A percentile compares a stretch with the other conserved stretches of the same genome.
Evolutionary conservation across 2,113 vertebrate genomes (phyloP).

Genomic region (Rattus rattus): DNA sequence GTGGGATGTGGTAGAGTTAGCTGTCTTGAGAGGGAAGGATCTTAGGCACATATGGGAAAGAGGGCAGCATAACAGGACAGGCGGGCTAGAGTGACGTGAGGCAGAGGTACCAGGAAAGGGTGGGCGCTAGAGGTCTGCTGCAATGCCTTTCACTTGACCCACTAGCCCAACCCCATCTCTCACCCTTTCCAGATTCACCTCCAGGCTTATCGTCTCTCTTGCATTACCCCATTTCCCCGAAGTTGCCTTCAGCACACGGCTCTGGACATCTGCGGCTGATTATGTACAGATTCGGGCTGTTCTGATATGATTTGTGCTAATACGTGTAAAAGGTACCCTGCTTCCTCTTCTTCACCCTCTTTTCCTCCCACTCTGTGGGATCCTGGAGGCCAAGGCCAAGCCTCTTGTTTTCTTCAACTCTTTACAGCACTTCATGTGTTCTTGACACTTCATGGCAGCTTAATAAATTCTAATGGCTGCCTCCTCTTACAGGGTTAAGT

Average conservation of each 20-base stretch:
- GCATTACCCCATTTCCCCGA: slow-evolving; percentile 19
- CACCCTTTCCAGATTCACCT: slow-evolving; percentile 29
- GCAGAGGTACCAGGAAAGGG: not conserved
- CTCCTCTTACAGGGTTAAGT: slow-evolving; percentile 73
- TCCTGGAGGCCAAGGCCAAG: slow-evolving; percentile 66
- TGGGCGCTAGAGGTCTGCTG: not conserved
- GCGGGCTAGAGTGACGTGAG: fast-evolving
- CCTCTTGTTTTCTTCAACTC: slow-evolving; percentile 57
- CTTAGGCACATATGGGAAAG: not conserved
- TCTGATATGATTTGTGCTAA: slow-evolving; percentile 77
- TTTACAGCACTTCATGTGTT: slow-evolving; percentile 75
- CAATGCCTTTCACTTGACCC: not conserved
- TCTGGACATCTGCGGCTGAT: slow-evolving; percentile 73
- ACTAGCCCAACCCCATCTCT: not conserved
- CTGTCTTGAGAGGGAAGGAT: not conserved
- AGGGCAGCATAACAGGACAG: not conserved
- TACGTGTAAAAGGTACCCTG: slow-evolving; percentile 52
- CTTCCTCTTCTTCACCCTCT: slow-evolving; percentile 75
- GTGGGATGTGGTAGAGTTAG: not conserved
- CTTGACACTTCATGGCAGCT: slow-evolving; percentile 70
- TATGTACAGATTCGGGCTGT: slow-evolving; percentile 46
- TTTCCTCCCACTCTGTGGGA: slow-evolving; percentile 64
- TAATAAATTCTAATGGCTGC: slow-evolving; percentile 74
- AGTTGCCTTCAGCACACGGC: not conserved
- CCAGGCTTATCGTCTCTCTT: slow-evolving; percentile 37